Conservation (phyloP, 2,797 vertebrate genomes). For the Phylloscopus collybita region DNA sequence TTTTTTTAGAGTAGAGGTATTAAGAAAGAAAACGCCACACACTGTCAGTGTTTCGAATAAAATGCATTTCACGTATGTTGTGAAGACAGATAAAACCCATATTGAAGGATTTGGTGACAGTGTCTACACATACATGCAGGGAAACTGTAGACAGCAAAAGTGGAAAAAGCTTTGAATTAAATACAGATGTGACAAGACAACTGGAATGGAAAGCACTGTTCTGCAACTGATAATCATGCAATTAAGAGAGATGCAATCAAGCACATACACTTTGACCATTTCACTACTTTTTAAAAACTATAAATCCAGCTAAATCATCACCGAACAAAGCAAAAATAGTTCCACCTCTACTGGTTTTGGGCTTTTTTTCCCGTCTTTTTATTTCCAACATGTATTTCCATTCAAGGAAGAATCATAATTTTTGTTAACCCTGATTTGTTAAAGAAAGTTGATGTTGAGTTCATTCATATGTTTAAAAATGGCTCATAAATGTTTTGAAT, state of each 20-base stretch:
- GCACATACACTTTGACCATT: conserved; percentile 29
- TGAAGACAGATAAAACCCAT: background rate
- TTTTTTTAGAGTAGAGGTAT: background rate
- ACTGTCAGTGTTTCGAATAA: background rate
- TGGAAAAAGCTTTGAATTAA: conserved; percentile 4
- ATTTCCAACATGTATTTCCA: background rate
- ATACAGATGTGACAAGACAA: conserved; percentile 10
- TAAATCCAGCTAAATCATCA: background rate
- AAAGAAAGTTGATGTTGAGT: background rate
- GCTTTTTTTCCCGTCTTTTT: background rate
- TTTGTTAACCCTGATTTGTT: background rate
- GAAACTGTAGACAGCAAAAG: conserved; percentile 14
- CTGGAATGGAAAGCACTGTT: background rate
- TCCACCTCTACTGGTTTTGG: background rate
- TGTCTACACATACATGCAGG: conserved; percentile 7
- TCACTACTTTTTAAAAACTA: background rate
- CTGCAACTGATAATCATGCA: conserved; percentile 35
- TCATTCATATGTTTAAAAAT: background rate
- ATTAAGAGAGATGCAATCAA: conserved; percentile 62
- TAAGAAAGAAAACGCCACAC: background rate
- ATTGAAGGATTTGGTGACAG: conserved; percentile 6
- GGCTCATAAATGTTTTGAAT: background rate
- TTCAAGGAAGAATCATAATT: background rate
- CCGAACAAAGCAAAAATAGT: background rate
- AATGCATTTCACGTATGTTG: background rate